Base-by-base conservation (phyloP, 2,888 invertebrate genomes). In the Galeruca laticollis region DNA sequence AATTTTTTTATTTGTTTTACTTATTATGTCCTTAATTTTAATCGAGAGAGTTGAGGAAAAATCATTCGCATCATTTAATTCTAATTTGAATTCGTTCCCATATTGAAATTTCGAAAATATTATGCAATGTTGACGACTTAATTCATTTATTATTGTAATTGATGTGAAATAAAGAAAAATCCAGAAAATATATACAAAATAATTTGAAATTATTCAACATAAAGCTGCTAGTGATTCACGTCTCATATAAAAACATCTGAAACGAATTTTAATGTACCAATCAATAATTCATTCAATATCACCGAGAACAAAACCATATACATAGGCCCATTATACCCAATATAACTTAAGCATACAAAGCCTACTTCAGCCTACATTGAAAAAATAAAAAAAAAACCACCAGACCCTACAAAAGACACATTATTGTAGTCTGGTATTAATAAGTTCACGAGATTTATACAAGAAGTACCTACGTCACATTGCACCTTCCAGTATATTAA, bases 401-500 rank as follows among this genome's bases (percentile, higher is more conserved):
- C 78, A 76, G 78, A 76, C 78, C 74, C 74, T 73, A 79, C 76
- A 76, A 80, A 79, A 79, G 79, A 78, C 77, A 79, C 78, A 78
- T 79, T 57, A 80, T 80, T 80, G 79, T 80, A 80, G 80, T 80
- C 80, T 80, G 79, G 78, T 78, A 80, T 80, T 79, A 79, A 80
- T 78, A 79, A 77, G 77, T 79, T 75, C 76, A 76, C 74, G 76
- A 76, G 80, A 77, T 75, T 72, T 74, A 76, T 73, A 72, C 60
- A 51, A 59, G 60, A 68, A 54, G 35, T 73, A 75, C 26, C 26
- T 26, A 26, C 74, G 72, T 74, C 65, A 49, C 35, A 47, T 15
- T 43, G 26, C 37, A 49, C 9, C 57, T 43, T 60, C 15, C 63
- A 51, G 61, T 59, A 66, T 33, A 67, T 40, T 37, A 67, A 72